Evolutionary conservation across 2,113 vertebrate species (phyloP), one percentile per base, ranked within the genome.

Genomic region (Cyphomyrus plagiostoma): DNA sequence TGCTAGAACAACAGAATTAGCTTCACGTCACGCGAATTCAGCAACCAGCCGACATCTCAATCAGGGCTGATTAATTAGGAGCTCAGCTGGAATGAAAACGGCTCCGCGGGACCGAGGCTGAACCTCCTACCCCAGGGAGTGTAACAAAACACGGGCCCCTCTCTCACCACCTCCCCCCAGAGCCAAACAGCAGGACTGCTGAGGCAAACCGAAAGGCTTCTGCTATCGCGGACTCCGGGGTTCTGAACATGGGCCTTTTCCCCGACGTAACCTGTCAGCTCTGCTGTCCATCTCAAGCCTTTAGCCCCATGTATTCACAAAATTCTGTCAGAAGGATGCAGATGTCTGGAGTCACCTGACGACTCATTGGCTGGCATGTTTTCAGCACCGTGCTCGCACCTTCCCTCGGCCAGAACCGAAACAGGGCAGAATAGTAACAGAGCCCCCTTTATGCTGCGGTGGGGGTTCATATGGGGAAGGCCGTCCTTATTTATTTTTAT

Each of bases 51-150:
- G 74, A 80, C 74, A 21, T 42, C 74, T 80, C 74, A 80, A 80
- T 80, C 74, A 80, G 74, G 74, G 74, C 82, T 46, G 42, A 84
- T 48, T 84, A 84, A 84, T 84, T 84, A 84, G 82, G 19, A 84
- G 45, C 82, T 84, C 82, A 45, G 82, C 45, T 48, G 82, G 82
- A 84, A 84, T 84, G 82, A 84, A 84, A 84, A 84, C 39, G 45
- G 82, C 45, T 84, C 82, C 1, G 6, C 39, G 82, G 39, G 45
- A 45, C 82, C 23, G 7, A 84, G 39, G 82, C 82, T 84, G 82
- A 48, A 45, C 82, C 77, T 48, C 21, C 42, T n/a, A n/a, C 82
- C 82, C 85, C n/a, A 26, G 85, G 85, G 26, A 53, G 21, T 3
- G 50, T 17, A 53, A 30, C 85, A 87, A 26, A 87, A 53, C 7